Conservation (phyloP, 1,140 invertebrate species). For the Drosophila truncata region DNA sequence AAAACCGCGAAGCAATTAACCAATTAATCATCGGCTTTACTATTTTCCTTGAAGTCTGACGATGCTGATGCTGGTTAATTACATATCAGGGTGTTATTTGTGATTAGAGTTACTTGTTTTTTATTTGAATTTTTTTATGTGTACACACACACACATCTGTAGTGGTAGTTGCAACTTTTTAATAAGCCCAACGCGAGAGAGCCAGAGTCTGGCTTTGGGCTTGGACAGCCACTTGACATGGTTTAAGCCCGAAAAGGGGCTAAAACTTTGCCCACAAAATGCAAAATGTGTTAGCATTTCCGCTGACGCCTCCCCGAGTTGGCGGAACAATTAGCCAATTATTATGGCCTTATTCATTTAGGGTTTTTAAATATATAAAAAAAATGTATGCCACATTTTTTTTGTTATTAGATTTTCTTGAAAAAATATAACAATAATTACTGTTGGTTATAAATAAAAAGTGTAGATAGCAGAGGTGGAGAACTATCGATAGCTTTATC, state of each 20-base stretch:
- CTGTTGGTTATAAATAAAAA: too few relatives aligned
- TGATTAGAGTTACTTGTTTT: constrained; percentile 5
- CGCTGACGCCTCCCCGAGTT: constrained; percentile 49
- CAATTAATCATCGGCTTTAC: background rate
- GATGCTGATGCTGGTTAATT: background rate
- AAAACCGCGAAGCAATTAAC: background rate
- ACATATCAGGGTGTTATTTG: background rate
- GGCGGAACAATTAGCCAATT: constrained; percentile 13
- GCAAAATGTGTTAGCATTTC: constrained; percentile 24
- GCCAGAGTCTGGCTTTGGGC: constrained; percentile 5
- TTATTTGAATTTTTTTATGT: background rate
- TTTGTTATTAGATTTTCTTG: too few relatives aligned
- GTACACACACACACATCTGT: background rate
- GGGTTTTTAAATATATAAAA: too few relatives aligned
- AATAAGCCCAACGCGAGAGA: constrained; percentile 66
- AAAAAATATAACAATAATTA: too few relatives aligned
- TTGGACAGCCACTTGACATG: constrained; percentile 62
- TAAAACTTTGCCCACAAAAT: constrained; percentile 6
- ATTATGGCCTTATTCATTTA: too few relatives aligned
- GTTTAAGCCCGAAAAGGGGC: constrained; percentile 36
- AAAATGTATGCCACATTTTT: too few relatives aligned
- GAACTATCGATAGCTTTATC: too few relatives aligned
- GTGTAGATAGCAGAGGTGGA: too few relatives aligned
- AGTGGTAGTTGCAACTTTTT: constrained; percentile 41
- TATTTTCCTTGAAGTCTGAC: background rate